Conservation (phyloP, 2,888 invertebrate genomes). For the Resseliella maxima region DNA sequence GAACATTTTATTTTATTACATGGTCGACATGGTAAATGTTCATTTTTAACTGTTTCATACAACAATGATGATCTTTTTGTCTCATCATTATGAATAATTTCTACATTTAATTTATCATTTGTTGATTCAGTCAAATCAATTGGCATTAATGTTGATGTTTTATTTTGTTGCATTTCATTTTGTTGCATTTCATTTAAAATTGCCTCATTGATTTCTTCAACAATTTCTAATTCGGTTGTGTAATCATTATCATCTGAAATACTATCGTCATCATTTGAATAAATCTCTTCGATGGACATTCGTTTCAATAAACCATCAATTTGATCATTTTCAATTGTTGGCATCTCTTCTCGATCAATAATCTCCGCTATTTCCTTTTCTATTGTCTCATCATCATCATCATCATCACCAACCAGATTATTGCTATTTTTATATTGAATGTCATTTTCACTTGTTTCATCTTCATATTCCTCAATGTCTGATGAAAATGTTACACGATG, state of each 20-base stretch:
- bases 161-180: neutral
- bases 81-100: neutral
- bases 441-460: neutral
- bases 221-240: conserved; percentile 56
- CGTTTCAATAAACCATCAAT: neutral
- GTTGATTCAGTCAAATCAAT: neutral
- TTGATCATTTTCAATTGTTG: neutral
- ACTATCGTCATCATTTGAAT: neutral
- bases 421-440: conserved; percentile 56
- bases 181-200: conserved; percentile 61
- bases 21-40: neutral
- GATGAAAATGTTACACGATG: conserved; percentile 46
- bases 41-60: no score
- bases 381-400: conserved; percentile 58
- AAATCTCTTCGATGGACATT: neutral
- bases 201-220: conserved; percentile 66
- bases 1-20: neutral
- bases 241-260: conserved; percentile 12
- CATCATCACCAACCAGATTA: no score
- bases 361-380: conserved; percentile 59
- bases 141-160: neutral
- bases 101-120: neutral
- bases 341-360: neutral
- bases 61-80: neutral
- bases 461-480: conserved; percentile 69